phyloP scores from a whole-genome alignment of 2,113 vertebrate species.

The Chiloscyllium plagiosum region DNA sequence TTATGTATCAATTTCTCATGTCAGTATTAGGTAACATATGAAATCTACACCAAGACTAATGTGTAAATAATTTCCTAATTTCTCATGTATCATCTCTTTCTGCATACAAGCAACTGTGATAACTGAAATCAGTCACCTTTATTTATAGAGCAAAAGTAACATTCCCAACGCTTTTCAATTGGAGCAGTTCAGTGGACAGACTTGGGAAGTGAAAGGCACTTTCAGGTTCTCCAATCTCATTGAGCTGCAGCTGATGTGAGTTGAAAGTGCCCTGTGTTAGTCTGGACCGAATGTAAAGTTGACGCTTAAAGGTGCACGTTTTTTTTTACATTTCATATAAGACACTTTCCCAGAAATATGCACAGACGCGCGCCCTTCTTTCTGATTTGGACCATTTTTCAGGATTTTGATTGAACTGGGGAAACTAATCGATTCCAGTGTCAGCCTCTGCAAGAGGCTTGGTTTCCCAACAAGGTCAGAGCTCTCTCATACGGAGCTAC shows the following conservation, averaged over 20 bases:
- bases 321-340: neutral
- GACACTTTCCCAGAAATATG: neutral
- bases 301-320: neutral
- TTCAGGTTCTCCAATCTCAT: neutral
- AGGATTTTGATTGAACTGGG: neutral
- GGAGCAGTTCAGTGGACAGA: neutral
- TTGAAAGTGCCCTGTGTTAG: neutral
- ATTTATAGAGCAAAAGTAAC: neutral
- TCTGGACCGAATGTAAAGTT: neutral
- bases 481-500: neutral
- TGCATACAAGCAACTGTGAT: neutral
- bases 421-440: neutral
- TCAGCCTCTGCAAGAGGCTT: neutral
- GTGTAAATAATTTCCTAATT: neutral
- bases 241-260: neutral
- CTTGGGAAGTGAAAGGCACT: neutral
- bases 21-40: neutral
- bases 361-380: neutral
- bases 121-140: neutral
- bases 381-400: too few species aligned
- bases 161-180: neutral
- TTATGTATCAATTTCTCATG: neutral
- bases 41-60: neutral
- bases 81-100: neutral
- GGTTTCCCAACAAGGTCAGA: neutral